Conservation (phyloP, 2,888 invertebrate genomes). For the Ophion obscuratus region DNA sequence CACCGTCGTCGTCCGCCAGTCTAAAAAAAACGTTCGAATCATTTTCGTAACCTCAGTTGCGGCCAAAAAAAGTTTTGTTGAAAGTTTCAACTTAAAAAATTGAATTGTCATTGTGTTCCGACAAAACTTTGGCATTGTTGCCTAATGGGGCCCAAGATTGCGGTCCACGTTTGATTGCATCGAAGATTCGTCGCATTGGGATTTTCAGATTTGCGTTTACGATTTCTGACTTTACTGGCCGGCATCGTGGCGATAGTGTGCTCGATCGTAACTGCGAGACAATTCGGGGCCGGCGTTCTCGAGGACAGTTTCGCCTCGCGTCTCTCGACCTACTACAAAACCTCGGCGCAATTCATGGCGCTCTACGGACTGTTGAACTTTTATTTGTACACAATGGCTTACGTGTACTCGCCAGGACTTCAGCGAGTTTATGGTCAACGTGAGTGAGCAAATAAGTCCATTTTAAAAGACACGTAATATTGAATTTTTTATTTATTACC, state of each 20-base stretch:
- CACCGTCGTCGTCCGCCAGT: neutral
- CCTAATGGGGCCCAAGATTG: neutral
- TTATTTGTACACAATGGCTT: conserved; percentile 96
- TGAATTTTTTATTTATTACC: neutral
- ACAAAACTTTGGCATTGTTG: neutral
- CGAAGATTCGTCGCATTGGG: conserved; percentile 21
- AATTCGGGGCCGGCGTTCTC: conserved; percentile 95
- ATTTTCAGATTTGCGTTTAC: conserved; percentile 94
- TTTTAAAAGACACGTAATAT: neutral
- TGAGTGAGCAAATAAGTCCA: conserved; percentile 83
- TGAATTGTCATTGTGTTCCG: neutral
- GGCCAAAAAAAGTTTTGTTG: too few relatives aligned
- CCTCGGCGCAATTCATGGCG: conserved; percentile 97
- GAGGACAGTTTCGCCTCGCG: conserved; percentile 98
- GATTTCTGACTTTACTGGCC: conserved; percentile 95
- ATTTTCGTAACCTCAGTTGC: too few relatives aligned
- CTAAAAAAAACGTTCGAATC: neutral
- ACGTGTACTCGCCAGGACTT: conserved; percentile 95
- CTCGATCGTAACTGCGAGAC: conserved; percentile 90
- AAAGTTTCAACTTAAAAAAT: neutral
- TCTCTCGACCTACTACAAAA: conserved; percentile 93
- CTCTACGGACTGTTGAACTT: conserved; percentile 97
- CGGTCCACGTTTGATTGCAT: neutral
- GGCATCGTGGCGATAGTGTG: conserved; percentile 91
- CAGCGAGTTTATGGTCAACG: conserved; percentile 90